Evolutionary conservation across 2,113 vertebrate species (phyloP), one percentile per base, ranked within the genome.

Genomic region (Cheilinus undulatus): DNA sequence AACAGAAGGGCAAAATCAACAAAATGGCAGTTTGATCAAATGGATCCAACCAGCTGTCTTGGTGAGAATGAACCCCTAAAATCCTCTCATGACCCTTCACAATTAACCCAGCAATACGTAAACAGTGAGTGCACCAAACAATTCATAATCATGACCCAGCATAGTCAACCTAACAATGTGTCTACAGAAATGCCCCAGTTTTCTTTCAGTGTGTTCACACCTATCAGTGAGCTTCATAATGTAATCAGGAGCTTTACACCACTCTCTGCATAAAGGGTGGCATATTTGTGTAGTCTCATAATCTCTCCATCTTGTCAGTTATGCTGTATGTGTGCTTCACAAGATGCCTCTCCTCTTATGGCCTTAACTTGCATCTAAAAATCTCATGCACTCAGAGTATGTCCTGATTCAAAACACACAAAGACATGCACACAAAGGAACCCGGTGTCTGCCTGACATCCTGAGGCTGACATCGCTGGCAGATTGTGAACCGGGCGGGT

Each of bases 401-500:
- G 12, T 51, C 65, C 50, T 72, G 49, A 69, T 27, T 69, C 58
- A 71, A 56, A 32, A 48, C 58, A 43, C 32, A 69, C 48, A 60
- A 11, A 65, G 13, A 26, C 56, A 54, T 30, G 27, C 32, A 62
- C 43, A 56, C 23, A 27, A 8, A 61, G 3, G 69, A 58, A 58
- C 56, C 42, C 2, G 9, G 54, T 79, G 67, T 61, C 59, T 26
- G 69, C 53, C 49, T 82, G 66, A 75, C 78, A 64, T 75, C 78
- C 65, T 36, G 61, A 56, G 78, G 81, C 76, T 80, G 86, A 82
- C 62, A 75, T 26, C 48, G 67, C 9, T 70, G 78, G 65, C 54
- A 75, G 61, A 77, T 53, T 78, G 34, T 67, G 56, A 69, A 64
- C 73, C 24, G 38, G 70, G 76, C 56, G 79, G 56, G 27, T 76